Base-by-base conservation (phyloP, 2,888 invertebrate genomes). In the Cremastinae sp. region DNA sequence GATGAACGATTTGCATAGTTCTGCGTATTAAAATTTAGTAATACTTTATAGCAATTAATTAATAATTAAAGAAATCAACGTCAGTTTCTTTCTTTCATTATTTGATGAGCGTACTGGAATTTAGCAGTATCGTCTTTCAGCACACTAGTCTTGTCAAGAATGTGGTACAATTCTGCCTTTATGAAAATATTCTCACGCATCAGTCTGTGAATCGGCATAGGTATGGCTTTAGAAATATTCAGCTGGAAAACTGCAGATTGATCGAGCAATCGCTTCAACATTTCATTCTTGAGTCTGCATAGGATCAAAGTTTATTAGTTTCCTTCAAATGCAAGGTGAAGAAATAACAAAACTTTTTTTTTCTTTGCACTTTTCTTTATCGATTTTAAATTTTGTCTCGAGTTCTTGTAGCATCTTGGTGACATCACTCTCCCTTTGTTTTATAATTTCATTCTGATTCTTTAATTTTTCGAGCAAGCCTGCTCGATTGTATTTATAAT, bases 161-260 rank as follows among this genome's bases (percentile, higher is more conserved):
- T 79, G 56, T 71, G 54, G 12, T 47, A 64, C 9, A 84, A 71
- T 79, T 87, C 84, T 65, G 81, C 82, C 49, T 81, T 81, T 5
- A 89, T 75, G 38, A 81, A 78, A 61, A 87, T 80, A 81, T 87
- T 89, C 71, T 88, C 86, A 5, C 82, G 79, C 62, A 87, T 79
- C 34, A 89, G 74, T 79, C 84, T 81, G 34, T 83, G 82, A 54
- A 84, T 79, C 1, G 85, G 78, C n/a, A 59, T 18, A 8, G 81
- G 73, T 18, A 85, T 78, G 9, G 72, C 75, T n/a, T 72, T 51
- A 10, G 79, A 77, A 47, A 82, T 76, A 69, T 87, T 82, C 2
- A 70, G 34, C 62, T 87, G 86, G 75, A 86, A 88, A 9, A 77
- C 72, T 53, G 73, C 78, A 12, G 85, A 82, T 58, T 82, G 66